phyloP scores from a whole-genome alignment of 1,140 invertebrate genomes.

The Calliopsis andreniformis region DNA sequence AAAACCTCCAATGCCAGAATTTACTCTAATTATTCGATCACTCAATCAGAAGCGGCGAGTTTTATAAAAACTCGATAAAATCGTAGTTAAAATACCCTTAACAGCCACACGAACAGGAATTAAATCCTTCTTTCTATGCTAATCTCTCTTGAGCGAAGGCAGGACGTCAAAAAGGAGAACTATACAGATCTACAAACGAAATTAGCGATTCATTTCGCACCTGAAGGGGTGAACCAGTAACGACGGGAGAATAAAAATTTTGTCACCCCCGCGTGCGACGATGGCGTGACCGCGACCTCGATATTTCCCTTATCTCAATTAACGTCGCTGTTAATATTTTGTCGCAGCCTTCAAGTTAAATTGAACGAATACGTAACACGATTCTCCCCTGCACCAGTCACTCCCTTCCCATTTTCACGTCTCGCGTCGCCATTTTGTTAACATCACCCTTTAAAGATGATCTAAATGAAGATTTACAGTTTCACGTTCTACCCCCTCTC shows the following conservation, averaged over 20 bases:
- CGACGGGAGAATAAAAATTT: slow-evolving; percentile 39
- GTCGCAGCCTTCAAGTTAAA: slow-evolving; percentile 17
- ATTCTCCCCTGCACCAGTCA: neutral
- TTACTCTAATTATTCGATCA: neutral
- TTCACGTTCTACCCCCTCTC: neutral
- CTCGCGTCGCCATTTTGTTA: neutral
- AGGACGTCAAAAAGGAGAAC: no score
- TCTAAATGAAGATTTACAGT: slow-evolving; percentile 44
- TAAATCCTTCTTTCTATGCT: slow-evolving; percentile 27
- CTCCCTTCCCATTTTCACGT: no score
- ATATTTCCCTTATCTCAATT: slow-evolving; percentile 50
- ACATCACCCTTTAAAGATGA: slow-evolving; percentile 15
- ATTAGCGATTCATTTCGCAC: slow-evolving; percentile 30
- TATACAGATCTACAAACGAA: neutral
- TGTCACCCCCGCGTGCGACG: slow-evolving; percentile 9
- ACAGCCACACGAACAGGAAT: slow-evolving; percentile 30
- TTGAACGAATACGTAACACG: slow-evolving; percentile 27
- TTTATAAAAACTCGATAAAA: slow-evolving; percentile 21
- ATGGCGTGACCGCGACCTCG: slow-evolving; percentile 30
- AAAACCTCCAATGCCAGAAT: no score
- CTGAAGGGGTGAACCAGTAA: neutral
- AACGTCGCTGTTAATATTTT: slow-evolving; percentile 51
- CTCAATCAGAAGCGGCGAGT: neutral
- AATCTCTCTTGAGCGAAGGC: slow-evolving; percentile 1
- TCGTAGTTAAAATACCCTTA: neutral